phyloP scores from a whole-genome alignment of 2,888 invertebrate species.

The Coleophora flavipennella region DNA sequence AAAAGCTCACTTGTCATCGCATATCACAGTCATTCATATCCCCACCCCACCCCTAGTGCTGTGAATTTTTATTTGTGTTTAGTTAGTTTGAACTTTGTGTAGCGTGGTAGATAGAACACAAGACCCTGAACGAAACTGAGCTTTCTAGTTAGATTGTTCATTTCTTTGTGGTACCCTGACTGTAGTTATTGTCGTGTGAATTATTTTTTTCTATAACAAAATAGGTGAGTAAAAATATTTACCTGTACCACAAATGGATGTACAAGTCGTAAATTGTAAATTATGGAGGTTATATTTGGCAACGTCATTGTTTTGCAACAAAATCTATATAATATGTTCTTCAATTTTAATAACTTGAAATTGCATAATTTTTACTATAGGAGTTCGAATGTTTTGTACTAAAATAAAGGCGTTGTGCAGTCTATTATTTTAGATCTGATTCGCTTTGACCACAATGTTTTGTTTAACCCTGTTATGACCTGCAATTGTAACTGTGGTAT shows the following conservation, averaged over 20 bases:
- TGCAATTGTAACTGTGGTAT: slow-evolving; percentile 16
- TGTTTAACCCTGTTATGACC: slow-evolving; percentile 64
- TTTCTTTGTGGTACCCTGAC: slow-evolving; percentile 44
- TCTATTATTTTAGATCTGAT: slow-evolving; percentile 41
- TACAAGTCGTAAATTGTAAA: slow-evolving; percentile 42
- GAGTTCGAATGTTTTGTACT: not conserved
- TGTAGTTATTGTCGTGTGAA: slow-evolving; percentile 2
- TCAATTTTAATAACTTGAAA: too few relatives aligned
- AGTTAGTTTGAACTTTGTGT: slow-evolving; percentile 21
- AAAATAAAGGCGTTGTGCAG: slow-evolving; percentile 42
- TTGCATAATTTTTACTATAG: too few relatives aligned
- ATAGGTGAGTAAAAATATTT: slow-evolving; percentile 7
- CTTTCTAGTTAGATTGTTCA: slow-evolving; percentile 52
- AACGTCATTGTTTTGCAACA: slow-evolving; percentile 39
- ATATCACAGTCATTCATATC: slow-evolving; percentile 26
- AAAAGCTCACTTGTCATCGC: not conserved
- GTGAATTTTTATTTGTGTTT: slow-evolving; percentile 9
- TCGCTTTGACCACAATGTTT: slow-evolving; percentile 62
- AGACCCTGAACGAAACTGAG: slow-evolving; percentile 65
- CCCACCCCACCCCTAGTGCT: slow-evolving; percentile 16
- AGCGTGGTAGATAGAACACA: slow-evolving; percentile 47
- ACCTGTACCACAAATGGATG: slow-evolving; percentile 45
- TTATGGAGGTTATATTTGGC: slow-evolving; percentile 44
- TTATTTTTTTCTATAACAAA: slow-evolving; percentile 9
- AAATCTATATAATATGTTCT: too few relatives aligned